phyloP scores from a whole-genome alignment of 2,113 vertebrate species.

The Talpa occidentalis region DNA sequence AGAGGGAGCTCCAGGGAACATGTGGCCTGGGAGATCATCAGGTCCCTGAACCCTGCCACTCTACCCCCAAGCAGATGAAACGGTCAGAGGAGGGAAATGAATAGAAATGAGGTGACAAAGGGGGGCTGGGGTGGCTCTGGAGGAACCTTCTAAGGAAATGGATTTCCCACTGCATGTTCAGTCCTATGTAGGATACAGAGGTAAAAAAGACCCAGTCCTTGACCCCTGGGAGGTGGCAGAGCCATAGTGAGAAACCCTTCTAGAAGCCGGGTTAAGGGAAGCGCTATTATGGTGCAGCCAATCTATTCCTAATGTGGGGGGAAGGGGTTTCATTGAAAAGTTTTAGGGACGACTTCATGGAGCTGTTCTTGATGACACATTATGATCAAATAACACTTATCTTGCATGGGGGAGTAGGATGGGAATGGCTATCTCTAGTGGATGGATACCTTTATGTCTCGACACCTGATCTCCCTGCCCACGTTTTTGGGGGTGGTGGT shows the following conservation, averaged over 20 bases:
- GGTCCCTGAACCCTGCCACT: neutral
- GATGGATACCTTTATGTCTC: neutral
- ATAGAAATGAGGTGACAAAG: neutral
- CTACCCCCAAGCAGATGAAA: neutral
- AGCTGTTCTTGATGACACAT: neutral
- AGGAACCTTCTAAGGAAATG: neutral
- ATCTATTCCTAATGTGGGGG: neutral
- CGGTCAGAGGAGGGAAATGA: neutral
- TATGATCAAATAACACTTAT: neutral
- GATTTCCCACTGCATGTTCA: neutral
- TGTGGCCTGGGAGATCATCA: neutral
- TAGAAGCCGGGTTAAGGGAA: neutral
- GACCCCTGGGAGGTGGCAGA: neutral
- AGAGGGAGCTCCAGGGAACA: neutral
- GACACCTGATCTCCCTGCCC: neutral
- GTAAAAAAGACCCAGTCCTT: neutral
- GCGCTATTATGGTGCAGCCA: no score
- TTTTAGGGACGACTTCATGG: neutral
- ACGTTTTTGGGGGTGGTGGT: no score
- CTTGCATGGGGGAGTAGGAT: neutral
- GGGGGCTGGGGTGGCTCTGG: neutral
- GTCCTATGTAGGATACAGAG: neutral
- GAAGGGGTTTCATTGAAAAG: neutral
- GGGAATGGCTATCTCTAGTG: neutral
- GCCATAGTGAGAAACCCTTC: neutral